These are phyloP conservation scores for Carassius gibelio DNA, from an alignment of 2,113 vertebrate genomes.

Conservation along the genomic window DNA sequence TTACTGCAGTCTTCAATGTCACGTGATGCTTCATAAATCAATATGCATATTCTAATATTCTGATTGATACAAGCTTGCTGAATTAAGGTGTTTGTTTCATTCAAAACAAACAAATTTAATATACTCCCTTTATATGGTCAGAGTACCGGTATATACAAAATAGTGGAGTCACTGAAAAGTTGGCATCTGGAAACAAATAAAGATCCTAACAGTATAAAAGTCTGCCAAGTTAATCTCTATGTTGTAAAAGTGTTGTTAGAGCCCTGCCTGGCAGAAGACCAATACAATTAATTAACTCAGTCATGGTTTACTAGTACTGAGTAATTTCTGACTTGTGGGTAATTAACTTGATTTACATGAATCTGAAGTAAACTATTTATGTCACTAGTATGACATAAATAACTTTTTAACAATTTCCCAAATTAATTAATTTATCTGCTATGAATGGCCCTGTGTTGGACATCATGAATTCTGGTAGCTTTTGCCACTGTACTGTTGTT, in stretches of 20 bases:
- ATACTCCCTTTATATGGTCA: not conserved
- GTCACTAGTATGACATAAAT: not conserved
- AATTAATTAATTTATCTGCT: not conserved
- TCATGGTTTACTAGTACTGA: too few relatives aligned
- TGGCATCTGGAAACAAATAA: not conserved
- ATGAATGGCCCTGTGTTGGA: not conserved
- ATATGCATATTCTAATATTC: not conserved
- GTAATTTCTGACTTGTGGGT: too few relatives aligned
- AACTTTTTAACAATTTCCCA: not conserved
- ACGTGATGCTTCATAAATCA: not conserved
- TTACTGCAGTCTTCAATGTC: not conserved
- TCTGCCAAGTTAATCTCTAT: not conserved
- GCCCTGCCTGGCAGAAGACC: too few relatives aligned
- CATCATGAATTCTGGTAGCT: too few relatives aligned
- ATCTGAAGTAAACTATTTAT: too few relatives aligned
- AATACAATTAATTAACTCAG: too few relatives aligned
- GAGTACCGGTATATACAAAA: not conserved
- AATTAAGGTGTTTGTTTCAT: too few relatives aligned
- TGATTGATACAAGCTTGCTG: not conserved
- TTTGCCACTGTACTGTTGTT: not conserved
- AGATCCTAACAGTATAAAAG: not conserved
- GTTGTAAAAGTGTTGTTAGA: too few relatives aligned
- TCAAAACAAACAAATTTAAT: too few relatives aligned
- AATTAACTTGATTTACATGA: too few relatives aligned
- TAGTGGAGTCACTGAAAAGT: not conserved